These are phyloP conservation scores for Prionailurus viverrinus DNA, from an alignment of 2,113 vertebrate genomes.

Conservation along the genomic window DNA sequence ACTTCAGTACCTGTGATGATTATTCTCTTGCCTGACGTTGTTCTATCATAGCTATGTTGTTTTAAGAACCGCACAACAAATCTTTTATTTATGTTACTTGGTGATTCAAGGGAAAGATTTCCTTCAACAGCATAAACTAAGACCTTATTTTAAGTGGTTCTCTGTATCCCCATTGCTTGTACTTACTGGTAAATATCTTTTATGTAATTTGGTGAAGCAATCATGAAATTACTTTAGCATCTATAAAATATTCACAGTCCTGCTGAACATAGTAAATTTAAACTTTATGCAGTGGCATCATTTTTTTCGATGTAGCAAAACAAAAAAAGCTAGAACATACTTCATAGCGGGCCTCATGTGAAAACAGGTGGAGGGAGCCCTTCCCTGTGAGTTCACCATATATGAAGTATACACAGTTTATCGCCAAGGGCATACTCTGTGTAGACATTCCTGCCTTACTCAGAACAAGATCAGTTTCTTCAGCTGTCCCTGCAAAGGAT, in stretches of 20 bases:
- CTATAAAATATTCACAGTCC: neutral
- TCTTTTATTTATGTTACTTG: neutral
- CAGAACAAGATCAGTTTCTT: neutral
- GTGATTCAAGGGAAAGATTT: neutral
- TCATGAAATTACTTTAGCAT: neutral
- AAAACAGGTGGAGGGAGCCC: neutral
- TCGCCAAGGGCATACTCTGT: neutral
- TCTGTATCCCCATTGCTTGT: neutral
- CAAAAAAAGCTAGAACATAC: neutral
- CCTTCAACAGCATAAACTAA: neutral
- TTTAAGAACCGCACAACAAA: neutral
- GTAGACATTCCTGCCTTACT: neutral
- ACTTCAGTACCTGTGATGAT: neutral
- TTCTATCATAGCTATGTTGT: neutral
- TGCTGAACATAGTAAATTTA: neutral
- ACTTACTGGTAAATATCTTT: neutral
- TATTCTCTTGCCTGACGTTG: neutral
- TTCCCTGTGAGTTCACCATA: neutral
- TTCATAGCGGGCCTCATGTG: neutral
- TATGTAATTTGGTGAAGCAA: slow-evolving; percentile 1
- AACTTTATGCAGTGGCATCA: neutral
- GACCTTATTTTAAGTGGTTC: slow-evolving; percentile 5
- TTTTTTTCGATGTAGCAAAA: neutral
- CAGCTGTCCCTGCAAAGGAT: neutral
- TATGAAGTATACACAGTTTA: neutral